Percentiles rank a stretch among this genome's conserved stretches.
Evolutionary conservation across 2,797 vertebrate genomes (phyloP).

Genomic region (Lepus townsendii): DNA sequence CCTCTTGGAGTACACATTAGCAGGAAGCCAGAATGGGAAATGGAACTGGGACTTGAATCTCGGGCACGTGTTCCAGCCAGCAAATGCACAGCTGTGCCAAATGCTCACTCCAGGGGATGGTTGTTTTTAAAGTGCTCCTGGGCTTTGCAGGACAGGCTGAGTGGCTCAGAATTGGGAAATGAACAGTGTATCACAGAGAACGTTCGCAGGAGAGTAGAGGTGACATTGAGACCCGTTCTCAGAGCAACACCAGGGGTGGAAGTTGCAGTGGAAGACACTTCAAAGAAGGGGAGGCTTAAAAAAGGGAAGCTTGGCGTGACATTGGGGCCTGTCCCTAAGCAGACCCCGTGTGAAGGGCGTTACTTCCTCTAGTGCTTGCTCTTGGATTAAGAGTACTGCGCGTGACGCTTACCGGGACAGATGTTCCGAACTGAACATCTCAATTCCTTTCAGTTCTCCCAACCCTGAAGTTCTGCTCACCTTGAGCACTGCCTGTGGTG

Average conservation of each 20-base stretch:
- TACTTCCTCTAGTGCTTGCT: not conserved
- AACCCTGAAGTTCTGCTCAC: not conserved
- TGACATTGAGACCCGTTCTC: not conserved
- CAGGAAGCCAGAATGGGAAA: too few species aligned
- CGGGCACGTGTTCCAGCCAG: not conserved
- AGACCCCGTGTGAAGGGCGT: not conserved
- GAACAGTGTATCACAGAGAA: not conserved
- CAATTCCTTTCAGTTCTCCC: not conserved
- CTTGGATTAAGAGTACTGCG: not conserved
- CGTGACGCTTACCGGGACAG: not conserved
- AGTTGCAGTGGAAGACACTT: not conserved
- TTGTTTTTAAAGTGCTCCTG: not conserved
- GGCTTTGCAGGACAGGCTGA: not conserved
- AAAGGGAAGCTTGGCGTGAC: not conserved
- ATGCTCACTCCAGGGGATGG: too few species aligned
- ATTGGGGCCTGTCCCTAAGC: too few species aligned
- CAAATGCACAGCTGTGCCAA: not conserved
- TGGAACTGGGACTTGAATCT: too few species aligned
- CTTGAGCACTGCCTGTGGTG: not conserved
- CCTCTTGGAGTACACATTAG: too few species aligned
- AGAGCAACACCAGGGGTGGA: not conserved
- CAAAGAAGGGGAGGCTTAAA: not conserved
- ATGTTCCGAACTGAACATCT: not conserved
- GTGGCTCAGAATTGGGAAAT: not conserved
- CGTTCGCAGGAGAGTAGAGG: not conserved